Percentiles rank a stretch among this genome's conserved stretches.
These are phyloP conservation scores for Lagocephalus sceleratus DNA, from an alignment of 2,797 vertebrate genomes.

Conservation along the genomic window DNA sequence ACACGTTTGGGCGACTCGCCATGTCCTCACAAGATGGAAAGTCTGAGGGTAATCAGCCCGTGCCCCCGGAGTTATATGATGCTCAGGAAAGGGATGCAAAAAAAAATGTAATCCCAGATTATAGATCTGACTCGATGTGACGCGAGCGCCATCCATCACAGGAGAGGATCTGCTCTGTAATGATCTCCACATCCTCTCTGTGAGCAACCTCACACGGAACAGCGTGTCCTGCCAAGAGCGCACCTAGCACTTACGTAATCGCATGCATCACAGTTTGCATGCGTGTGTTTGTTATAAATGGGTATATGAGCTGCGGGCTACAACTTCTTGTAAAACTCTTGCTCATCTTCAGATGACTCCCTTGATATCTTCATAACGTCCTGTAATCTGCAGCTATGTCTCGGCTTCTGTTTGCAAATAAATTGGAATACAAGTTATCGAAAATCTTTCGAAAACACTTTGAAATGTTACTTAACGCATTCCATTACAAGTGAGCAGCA, in stretches of 20 bases:
- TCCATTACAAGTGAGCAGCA: not conserved
- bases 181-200: conserved; percentile 5
- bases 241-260: conserved; percentile 53
- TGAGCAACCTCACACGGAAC: conserved; percentile 33
- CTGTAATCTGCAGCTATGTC: too few species aligned
- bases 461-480: not conserved
- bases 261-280: conserved; percentile 16
- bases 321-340: conserved; percentile 1
- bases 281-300: conserved; percentile 6
- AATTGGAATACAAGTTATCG: too few species aligned
- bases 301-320: conserved; percentile 9
- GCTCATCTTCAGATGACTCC: conserved; percentile 1
- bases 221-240: conserved; percentile 54
- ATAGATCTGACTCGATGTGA: conserved; percentile 26
- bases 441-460: not conserved
- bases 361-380: too few species aligned
- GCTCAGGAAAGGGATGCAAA: conserved; percentile 15
- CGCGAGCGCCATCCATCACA: conserved; percentile 21
- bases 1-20: conserved; percentile 13
- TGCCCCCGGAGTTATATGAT: conserved; percentile 17
- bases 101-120: conserved; percentile 25
- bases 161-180: conserved; percentile 5
- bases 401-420: too few species aligned
- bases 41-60: conserved; percentile 18
- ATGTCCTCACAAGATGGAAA: conserved; percentile 32